Conservation (phyloP, 2,797 vertebrate genomes). For the Pyrocephalus nanus region DNA sequence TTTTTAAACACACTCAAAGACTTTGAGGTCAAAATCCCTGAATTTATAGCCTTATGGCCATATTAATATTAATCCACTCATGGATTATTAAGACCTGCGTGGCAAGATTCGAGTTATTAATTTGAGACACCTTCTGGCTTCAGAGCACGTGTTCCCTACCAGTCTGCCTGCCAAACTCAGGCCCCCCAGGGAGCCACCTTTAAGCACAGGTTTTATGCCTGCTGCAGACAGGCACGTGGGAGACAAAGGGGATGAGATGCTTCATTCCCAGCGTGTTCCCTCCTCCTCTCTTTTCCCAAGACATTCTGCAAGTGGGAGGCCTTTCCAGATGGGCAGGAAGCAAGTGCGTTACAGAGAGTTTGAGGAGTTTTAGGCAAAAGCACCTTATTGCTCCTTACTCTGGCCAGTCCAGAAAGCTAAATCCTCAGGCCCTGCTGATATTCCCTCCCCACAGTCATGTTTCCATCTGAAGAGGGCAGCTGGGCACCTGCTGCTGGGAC, state of each 20-base stretch:
- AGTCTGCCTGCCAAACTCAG: neutral
- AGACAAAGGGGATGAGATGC: neutral
- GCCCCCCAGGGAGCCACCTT: neutral
- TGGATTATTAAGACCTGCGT: neutral
- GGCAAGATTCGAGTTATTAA: neutral
- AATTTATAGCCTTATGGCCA: constrained; percentile 35
- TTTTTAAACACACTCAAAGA: constrained; percentile 38
- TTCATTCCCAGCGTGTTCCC: neutral
- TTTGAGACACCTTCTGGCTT: neutral
- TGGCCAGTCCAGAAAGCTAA: neutral
- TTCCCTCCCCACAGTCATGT: accelerated
- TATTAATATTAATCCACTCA: constrained; percentile 1
- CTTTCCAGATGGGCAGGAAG: constrained; percentile 35
- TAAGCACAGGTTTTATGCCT: neutral
- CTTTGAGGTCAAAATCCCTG: constrained; percentile 54
- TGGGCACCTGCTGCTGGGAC: neutral
- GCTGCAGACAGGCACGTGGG: neutral
- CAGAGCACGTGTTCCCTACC: neutral
- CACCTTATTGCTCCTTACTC: neutral
- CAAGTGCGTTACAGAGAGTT: neutral
- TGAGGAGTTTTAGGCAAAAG: neutral
- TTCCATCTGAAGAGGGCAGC: neutral
- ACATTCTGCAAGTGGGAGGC: neutral
- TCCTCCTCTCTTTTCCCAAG: neutral
- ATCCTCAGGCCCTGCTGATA: neutral